Percentiles rank a stretch among this genome's conserved stretches.
These are phyloP conservation scores for Eilema depressum DNA, from an alignment of 2,888 invertebrate species.

Conservation along the genomic window DNA sequence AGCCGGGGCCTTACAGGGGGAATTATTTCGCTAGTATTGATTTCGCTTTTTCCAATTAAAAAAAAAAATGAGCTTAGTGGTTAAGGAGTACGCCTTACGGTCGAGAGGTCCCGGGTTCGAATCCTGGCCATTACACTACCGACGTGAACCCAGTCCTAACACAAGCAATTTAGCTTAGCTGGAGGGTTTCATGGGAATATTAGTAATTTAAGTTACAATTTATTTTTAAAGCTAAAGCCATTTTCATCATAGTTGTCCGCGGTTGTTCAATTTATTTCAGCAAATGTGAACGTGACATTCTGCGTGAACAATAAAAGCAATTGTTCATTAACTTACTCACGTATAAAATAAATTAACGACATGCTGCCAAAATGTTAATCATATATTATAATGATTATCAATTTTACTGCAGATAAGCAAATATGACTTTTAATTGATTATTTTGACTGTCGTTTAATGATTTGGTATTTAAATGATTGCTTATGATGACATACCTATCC, in stretches of 20 bases:
- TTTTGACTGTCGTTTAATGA: constrained; percentile 49
- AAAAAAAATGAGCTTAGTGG: too few species aligned
- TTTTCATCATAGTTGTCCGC: constrained; percentile 10
- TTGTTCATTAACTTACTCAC: constrained; percentile 30
- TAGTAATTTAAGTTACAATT: too few species aligned
- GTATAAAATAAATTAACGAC: constrained; percentile 46
- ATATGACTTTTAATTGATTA: constrained; percentile 58
- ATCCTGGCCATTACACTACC: too few species aligned
- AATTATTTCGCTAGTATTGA: too few species aligned
- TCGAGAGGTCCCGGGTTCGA: too few species aligned
- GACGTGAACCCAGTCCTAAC: too few species aligned
- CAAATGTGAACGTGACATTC: constrained; percentile 19
- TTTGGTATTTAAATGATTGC: constrained; percentile 8
- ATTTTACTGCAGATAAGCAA: constrained; percentile 66
- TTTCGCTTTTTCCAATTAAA: too few species aligned
- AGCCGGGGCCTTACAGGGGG: too few species aligned
- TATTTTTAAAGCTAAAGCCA: too few species aligned
- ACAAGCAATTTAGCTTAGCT: too few species aligned
- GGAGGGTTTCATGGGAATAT: too few species aligned
- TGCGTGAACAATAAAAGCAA: constrained; percentile 30
- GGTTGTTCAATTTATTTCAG: constrained; percentile 17
- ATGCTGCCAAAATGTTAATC: constrained; percentile 52
- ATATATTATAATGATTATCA: constrained; percentile 60
- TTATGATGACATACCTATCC: neutral
- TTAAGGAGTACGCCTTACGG: too few species aligned